A percentile compares a stretch with the other conserved stretches of the same genome.
These are phyloP conservation scores for Heteropelma amictum DNA, from an alignment of 2,888 invertebrate species.

Conservation along the genomic window DNA sequence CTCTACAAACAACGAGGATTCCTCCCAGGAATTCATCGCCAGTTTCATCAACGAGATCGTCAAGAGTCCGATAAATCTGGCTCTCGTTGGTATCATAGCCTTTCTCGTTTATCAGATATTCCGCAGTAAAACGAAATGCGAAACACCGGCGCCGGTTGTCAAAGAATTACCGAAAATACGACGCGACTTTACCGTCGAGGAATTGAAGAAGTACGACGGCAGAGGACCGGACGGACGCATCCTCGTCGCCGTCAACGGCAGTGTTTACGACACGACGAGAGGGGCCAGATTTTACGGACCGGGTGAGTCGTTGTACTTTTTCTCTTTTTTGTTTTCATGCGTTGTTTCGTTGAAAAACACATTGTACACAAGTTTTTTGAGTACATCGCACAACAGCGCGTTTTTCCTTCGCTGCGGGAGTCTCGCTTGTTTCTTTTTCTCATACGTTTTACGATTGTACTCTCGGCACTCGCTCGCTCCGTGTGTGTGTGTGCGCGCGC, in stretches of 20 bases:
- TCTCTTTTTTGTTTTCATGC: not conserved
- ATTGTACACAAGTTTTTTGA: too few species aligned
- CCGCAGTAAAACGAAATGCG: conserved; percentile 78
- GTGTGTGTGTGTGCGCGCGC: too few species aligned
- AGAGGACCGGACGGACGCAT: conserved; percentile 91
- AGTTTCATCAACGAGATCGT: conserved; percentile 82
- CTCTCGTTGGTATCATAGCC: conserved; percentile 84
- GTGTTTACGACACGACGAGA: conserved; percentile 95
- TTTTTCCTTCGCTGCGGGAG: too few species aligned
- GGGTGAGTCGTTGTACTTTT: conserved; percentile 83
- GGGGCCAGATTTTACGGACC: conserved; percentile 96
- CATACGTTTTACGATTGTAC: too few species aligned
- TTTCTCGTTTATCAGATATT: conserved; percentile 88
- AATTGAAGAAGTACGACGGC: conserved; percentile 92
- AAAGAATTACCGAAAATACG: conserved; percentile 89
- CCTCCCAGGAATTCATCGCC: conserved; percentile 68
- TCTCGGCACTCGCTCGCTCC: too few species aligned
- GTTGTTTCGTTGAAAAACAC: not conserved
- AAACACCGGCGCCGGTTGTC: conserved; percentile 76
- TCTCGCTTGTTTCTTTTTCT: too few species aligned
- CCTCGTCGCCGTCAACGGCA: conserved; percentile 95
- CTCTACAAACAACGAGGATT: conserved; percentile 56
- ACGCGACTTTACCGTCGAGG: conserved; percentile 93
- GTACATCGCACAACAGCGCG: too few species aligned
- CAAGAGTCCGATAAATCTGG: conserved; percentile 85